Conservation (phyloP, 2,797 vertebrate genomes). For the Sebastes aleutianus region DNA sequence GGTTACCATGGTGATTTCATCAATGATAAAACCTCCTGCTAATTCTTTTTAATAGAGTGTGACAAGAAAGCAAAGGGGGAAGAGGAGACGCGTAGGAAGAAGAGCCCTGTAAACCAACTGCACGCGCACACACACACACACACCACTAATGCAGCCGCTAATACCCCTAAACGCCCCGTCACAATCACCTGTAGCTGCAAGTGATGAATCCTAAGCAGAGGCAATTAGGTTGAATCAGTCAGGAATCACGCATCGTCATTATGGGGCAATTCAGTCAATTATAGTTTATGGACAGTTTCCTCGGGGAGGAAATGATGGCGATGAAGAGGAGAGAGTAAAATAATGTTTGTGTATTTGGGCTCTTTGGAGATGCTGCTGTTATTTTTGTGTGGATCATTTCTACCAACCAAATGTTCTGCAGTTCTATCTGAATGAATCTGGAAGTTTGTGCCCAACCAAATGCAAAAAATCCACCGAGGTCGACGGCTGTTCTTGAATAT, state of each 20-base stretch:
- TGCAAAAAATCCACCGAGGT: not conserved
- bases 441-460: not conserved
- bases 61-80: not conserved
- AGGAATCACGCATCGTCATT: conserved; percentile 8
- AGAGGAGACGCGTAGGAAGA: not conserved
- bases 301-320: not conserved
- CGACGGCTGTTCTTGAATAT: not conserved
- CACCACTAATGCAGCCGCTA: not conserved
- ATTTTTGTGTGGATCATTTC: not conserved
- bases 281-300: not conserved
- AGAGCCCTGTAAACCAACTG: not conserved
- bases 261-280: not conserved
- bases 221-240: conserved; percentile 6
- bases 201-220: conserved; percentile 25
- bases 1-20: conserved; percentile 40
- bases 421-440: not conserved
- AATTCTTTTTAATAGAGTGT: conserved; percentile 21
- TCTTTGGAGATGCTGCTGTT: not conserved
- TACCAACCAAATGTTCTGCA: not conserved
- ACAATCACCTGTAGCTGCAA: not conserved
- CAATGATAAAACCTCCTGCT: conserved; percentile 12
- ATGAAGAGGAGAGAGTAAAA: not conserved
- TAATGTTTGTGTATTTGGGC: not conserved
- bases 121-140: not conserved
- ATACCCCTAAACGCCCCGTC: not conserved